A percentile compares a stretch with the other conserved stretches of the same genome.
Evolutionary conservation across 2,113 vertebrate species (phyloP).

Genomic region (Trogon melanurus): DNA sequence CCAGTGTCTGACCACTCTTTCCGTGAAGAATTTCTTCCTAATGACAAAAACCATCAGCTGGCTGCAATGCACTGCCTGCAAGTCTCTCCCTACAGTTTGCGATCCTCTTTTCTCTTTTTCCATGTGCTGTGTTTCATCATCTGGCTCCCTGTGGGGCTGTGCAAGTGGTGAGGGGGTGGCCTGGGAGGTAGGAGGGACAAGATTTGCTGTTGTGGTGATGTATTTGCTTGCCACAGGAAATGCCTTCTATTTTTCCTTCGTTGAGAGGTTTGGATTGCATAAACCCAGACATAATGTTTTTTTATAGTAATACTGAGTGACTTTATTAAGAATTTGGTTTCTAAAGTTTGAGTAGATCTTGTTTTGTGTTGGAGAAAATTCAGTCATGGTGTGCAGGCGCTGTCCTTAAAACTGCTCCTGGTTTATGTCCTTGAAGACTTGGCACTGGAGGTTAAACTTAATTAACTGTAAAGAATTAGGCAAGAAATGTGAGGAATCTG

Average conservation of each 20-base stretch:
- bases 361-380: background rate
- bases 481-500: background rate
- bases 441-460: background rate
- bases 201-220: background rate
- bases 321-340: background rate
- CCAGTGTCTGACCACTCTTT: too few relatives aligned
- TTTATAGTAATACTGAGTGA: background rate
- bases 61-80: too few relatives aligned
- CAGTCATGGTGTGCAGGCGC: accelerated
- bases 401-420: background rate
- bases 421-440: background rate
- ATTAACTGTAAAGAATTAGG: background rate
- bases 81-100: background rate
- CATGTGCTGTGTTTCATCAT: accelerated
- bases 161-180: accelerated
- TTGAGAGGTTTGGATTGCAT: background rate
- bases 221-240: background rate
- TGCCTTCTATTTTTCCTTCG: background rate
- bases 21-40: too few relatives aligned
- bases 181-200: background rate
- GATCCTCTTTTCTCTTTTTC: background rate
- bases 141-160: background rate
- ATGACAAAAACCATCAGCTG: accelerated
- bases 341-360: background rate
- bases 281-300: background rate